These are phyloP conservation scores for Lethenteron reissneri DNA, from an alignment of 2,113 vertebrate species.

Conservation along the genomic window DNA sequence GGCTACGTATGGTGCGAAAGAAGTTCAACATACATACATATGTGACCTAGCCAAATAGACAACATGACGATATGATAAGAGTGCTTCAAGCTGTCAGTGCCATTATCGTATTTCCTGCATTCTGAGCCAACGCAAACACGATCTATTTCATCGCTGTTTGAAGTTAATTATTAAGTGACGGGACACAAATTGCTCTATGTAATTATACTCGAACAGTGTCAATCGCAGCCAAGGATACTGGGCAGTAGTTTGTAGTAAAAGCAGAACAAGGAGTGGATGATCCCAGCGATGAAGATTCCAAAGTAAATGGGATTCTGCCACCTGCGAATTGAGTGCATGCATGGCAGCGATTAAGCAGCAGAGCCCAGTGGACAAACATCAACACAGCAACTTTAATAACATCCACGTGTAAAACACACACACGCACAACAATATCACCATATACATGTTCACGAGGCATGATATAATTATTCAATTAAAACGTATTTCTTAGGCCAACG, in stretches of 20 bases:
- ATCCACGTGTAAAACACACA: too few species aligned
- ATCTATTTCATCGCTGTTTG: not conserved
- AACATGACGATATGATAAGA: not conserved
- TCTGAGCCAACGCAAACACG: not conserved
- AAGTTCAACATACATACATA: not conserved
- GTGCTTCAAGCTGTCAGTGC: not conserved
- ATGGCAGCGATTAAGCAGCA: constrained; percentile 16
- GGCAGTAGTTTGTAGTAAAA: constrained; percentile 29
- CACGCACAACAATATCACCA: too few species aligned
- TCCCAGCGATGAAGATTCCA: constrained; percentile 29
- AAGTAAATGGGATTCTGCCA: constrained; percentile 34
- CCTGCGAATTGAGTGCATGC: constrained; percentile 13
- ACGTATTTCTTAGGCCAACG: too few species aligned
- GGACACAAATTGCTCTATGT: not conserved
- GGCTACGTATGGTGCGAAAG: too few species aligned
- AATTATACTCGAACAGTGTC: not conserved
- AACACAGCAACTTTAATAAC: too few species aligned
- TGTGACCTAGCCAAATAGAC: not conserved
- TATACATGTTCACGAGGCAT: too few species aligned
- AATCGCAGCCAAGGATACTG: constrained; percentile 29
- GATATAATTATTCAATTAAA: too few species aligned
- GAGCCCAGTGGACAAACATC: constrained; percentile 16
- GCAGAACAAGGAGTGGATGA: constrained; percentile 30
- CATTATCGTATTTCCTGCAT: not conserved
- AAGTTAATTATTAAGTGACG: not conserved